Percentiles rank a stretch among this genome's conserved stretches.
Conservation (phyloP, 2,113 vertebrate species). For the Numenius arquata region DNA sequence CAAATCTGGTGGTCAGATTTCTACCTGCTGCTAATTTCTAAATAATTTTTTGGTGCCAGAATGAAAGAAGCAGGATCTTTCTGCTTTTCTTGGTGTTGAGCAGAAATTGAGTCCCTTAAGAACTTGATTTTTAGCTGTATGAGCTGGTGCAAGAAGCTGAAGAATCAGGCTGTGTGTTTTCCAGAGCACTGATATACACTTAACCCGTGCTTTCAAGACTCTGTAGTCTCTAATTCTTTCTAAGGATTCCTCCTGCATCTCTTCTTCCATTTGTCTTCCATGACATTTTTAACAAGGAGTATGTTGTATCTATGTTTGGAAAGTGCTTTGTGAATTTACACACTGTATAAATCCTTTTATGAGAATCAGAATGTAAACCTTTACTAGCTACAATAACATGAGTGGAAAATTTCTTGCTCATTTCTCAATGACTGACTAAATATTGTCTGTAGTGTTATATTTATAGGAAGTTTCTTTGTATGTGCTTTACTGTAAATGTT, state of each 20-base stretch:
- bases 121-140: not conserved
- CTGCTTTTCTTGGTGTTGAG: not conserved
- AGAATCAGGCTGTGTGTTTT: not conserved
- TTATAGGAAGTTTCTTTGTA: conserved; percentile 1
- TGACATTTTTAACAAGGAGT: not conserved
- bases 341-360: not conserved
- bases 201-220: not conserved
- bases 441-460: conserved; percentile 8
- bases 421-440: conserved; percentile 28
- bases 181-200: not conserved
- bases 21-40: not conserved
- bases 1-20: not conserved
- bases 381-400: not conserved
- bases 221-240: not conserved
- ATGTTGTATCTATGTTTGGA: not conserved
- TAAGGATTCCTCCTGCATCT: not conserved
- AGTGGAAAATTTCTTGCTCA: not conserved
- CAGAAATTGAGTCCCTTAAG: not conserved
- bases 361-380: conserved; percentile 4
- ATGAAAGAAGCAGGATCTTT: not conserved
- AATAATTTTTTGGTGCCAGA: not conserved
- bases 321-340: not conserved
- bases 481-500: not conserved
- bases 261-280: not conserved
- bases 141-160: not conserved